Base-by-base conservation (phyloP, 2,113 vertebrate species). In the Leptobrachium ailaonicum region DNA sequence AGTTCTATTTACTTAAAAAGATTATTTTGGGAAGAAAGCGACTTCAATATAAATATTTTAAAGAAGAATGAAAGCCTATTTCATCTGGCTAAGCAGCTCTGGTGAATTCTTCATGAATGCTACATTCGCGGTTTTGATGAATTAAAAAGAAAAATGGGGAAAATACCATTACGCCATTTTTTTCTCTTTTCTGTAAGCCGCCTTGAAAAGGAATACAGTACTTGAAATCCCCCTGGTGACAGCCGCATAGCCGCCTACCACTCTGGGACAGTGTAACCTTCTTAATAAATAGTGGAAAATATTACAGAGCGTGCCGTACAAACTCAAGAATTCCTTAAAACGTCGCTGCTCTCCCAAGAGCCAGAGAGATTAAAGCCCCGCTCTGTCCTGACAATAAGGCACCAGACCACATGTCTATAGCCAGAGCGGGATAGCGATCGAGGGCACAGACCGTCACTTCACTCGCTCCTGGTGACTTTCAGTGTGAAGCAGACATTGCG, bases 371-470 rank as follows among this genome's bases (percentile, higher is more conserved):
- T 62, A 81, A 75, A 68, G 60, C 63, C 64, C 71, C 73, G 71
- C 43, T 12, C 7, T 41, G 66, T 62, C 54, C 75, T 81, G 79
- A 71, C 72, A 81, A 44, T 20, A 62, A 20, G 72, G 53, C 79
- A 69, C 43, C 43, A 69, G 73, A 81, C 79, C 79, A 50, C 79
- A 81, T 75, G 68, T 47, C 71, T 81, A 79, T 84, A 82, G 82
- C 71, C 80, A 8, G 76, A 42, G 74, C 62, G 2, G 73, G 14
- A 41, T 32, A 32, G 62, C 74, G 44, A 73, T 71, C 80, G 6
- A 41, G 41, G 75, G 47, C 41, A 82, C 79, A 86, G 64, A 82
- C 71, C 66, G 10, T 10, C 64, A 71, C 83, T 87, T 88, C 86
- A 79, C 9, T 12, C 6, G 56, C 73, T 77, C 69, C 42, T 74